These are phyloP conservation scores for Sinosuthora webbiana DNA, from an alignment of 2,113 vertebrate genomes.

Conservation along the genomic window DNA sequence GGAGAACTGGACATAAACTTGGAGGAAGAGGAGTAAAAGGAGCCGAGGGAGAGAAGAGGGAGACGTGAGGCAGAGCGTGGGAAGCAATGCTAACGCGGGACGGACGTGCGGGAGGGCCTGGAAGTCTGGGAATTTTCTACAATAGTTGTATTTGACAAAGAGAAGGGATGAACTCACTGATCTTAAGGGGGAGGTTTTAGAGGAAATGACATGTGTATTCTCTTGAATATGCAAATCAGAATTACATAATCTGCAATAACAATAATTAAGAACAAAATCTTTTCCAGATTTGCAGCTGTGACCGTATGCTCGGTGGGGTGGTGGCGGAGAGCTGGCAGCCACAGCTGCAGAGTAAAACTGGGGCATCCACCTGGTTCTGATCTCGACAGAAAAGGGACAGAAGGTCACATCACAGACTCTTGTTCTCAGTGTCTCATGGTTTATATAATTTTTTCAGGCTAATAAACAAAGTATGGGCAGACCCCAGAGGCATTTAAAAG, in stretches of 20 bases:
- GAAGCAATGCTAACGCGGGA: rapidly evolving
- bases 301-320: not conserved
- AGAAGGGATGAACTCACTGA: not conserved
- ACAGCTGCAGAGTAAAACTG: not conserved
- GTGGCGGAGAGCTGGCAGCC: not conserved
- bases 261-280: not conserved
- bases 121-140: not conserved
- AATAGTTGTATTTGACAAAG: not conserved
- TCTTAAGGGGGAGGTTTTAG: not conserved
- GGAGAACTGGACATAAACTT: not conserved
- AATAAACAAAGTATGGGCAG: not conserved
- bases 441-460: not conserved
- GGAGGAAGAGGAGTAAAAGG: not conserved
- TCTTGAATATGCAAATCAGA: slow-evolving; percentile 11
- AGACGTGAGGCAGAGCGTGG: not conserved
- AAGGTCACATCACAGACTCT: not conserved
- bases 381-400: not conserved
- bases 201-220: not conserved
- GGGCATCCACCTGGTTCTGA: slow-evolving; percentile 42
- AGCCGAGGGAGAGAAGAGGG: not conserved
- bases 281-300: slow-evolving; percentile 21
- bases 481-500: not conserved
- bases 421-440: not conserved
- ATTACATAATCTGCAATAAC: slow-evolving; percentile 21
- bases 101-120: not conserved